Evolutionary conservation across 2,888 invertebrate species (phyloP).

Genomic region (Rutpela maculata): DNA sequence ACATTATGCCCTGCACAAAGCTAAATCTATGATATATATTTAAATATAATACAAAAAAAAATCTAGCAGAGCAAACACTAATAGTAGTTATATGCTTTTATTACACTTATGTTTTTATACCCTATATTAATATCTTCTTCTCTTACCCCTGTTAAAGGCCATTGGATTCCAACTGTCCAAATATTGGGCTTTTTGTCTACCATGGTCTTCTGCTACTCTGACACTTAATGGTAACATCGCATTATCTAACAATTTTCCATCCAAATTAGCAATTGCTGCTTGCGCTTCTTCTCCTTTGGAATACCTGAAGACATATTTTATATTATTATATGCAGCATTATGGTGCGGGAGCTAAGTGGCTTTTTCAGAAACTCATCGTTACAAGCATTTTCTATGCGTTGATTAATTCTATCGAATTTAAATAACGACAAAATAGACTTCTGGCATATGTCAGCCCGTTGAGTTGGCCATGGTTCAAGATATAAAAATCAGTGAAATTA

Average conservation of each 20-base stretch:
- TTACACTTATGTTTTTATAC: conserved; percentile 17
- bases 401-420: too few species aligned
- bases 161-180: conserved; percentile 73
- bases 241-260: conserved; percentile 90
- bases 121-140: conserved; percentile 52
- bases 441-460: too few species aligned
- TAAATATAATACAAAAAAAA: conserved; percentile 9
- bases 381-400: too few species aligned
- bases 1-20: conserved; percentile 3
- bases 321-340: not conserved
- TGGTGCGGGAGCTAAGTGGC: too few species aligned
- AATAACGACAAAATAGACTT: too few species aligned
- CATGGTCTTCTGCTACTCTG: conserved; percentile 87
- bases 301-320: conserved; percentile 76
- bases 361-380: too few species aligned
- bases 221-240: conserved; percentile 90
- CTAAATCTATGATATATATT: conserved; percentile 18
- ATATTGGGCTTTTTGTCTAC: conserved; percentile 83
- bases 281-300: conserved; percentile 93
- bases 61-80: conserved; percentile 13
- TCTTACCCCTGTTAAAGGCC: conserved; percentile 67
- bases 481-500: too few species aligned
- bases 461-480: too few species aligned
- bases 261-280: conserved; percentile 89
- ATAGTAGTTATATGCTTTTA: not conserved